Conservation (phyloP, 2,888 invertebrate species). For the Pachycephus smyrnensis region DNA sequence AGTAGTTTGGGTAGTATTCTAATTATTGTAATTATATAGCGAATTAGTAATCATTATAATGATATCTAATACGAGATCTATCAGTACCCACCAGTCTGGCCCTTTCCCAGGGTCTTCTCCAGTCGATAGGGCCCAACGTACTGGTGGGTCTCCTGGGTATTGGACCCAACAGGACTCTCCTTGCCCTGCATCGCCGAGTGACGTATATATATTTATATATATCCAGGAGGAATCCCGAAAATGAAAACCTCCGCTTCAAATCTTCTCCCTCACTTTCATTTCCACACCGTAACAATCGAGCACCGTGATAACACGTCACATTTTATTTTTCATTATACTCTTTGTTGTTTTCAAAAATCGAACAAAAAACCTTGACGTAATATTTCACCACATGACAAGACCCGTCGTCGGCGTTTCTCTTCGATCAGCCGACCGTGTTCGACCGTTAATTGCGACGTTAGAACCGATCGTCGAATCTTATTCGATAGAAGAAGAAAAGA, state of each 20-base stretch:
- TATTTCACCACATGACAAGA: constrained; percentile 10
- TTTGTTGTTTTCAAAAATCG: background rate
- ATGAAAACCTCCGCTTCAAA: background rate
- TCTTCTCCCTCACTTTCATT: constrained; percentile 20
- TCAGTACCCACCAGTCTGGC: constrained; percentile 92
- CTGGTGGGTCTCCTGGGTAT: constrained; percentile 80
- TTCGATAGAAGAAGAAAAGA: background rate
- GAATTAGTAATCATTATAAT: background rate
- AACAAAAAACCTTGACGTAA: background rate
- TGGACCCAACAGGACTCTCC: constrained; percentile 60
- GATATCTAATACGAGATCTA: background rate
- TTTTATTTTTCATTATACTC: background rate
- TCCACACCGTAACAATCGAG: background rate
- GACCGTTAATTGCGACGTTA: background rate
- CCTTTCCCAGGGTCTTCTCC: constrained; percentile 99
- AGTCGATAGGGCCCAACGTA: constrained; percentile 99
- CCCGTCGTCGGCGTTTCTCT: constrained; percentile 3
- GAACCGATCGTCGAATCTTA: background rate
- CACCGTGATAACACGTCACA: background rate
- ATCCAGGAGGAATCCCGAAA: constrained; percentile 7
- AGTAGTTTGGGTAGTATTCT: background rate
- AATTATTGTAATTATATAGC: background rate
- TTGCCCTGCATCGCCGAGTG: constrained; percentile 59
- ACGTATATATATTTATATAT: constrained; percentile 6
- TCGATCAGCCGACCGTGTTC: background rate